These are phyloP conservation scores for Diprion similis DNA, from an alignment of 1,140 invertebrate genomes.

Conservation along the genomic window DNA sequence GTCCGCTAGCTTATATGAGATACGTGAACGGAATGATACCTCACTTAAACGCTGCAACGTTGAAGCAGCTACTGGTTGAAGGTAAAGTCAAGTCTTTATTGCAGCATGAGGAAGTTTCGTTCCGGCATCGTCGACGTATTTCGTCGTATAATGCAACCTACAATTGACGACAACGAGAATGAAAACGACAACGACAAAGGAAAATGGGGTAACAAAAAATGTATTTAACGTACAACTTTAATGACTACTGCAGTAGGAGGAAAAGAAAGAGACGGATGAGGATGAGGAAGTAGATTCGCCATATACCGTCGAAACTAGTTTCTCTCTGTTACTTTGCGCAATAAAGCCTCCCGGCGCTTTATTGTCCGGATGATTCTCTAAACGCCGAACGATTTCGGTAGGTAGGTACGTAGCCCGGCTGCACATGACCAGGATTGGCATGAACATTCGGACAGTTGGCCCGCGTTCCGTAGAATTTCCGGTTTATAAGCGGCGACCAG, in stretches of 20 bases:
- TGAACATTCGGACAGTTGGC: slow-evolving; percentile 39
- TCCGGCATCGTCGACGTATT: not conserved
- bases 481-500: slow-evolving; percentile 57
- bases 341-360: slow-evolving; percentile 9
- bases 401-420: too few relatives aligned
- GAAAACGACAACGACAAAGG: slow-evolving; percentile 25
- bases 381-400: slow-evolving; percentile 41
- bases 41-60: too few relatives aligned
- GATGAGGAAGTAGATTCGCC: too few relatives aligned
- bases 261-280: too few relatives aligned
- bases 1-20: too few relatives aligned
- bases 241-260: slow-evolving; percentile 28
- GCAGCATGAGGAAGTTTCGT: too few relatives aligned
- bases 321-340: not conserved
- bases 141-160: slow-evolving; percentile 22
- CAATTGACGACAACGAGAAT: too few relatives aligned
- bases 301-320: too few relatives aligned
- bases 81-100: too few relatives aligned
- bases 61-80: too few relatives aligned
- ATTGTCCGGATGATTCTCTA: slow-evolving; percentile 36
- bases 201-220: slow-evolving; percentile 28
- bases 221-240: slow-evolving; percentile 43
- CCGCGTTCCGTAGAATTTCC: slow-evolving; percentile 53
- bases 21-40: too few relatives aligned
- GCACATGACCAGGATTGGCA: not conserved